Evolutionary conservation across 1,140 invertebrate genomes (phyloP).

Genomic region (Drosophila nigromelanica): DNA sequence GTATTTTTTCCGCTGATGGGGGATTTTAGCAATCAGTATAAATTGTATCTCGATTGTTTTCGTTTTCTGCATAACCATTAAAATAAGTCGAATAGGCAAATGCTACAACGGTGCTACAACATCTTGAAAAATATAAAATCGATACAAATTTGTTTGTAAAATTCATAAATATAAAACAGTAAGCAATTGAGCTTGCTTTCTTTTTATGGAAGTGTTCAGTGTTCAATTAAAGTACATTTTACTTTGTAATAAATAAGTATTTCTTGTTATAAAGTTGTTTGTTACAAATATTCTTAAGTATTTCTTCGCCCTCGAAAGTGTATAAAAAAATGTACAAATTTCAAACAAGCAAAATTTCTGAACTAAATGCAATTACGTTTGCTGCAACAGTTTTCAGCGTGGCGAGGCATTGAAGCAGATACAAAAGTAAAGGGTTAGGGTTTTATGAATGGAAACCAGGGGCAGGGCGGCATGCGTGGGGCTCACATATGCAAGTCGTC

Average conservation of each 20-base stretch:
- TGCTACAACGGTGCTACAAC: background rate
- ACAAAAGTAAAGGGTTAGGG: slow-evolving; percentile 4
- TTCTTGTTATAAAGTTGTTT: too few species aligned
- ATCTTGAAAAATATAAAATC: background rate
- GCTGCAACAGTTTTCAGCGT: slow-evolving; percentile 50
- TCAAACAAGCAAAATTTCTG: slow-evolving; percentile 63
- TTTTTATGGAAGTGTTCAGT: too few species aligned
- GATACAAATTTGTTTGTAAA: background rate
- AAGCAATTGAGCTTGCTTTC: too few species aligned
- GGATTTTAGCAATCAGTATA: too few species aligned
- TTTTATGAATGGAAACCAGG: background rate
- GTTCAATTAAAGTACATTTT: too few species aligned
- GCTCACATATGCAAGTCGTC: slow-evolving; percentile 43
- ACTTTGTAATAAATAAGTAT: too few species aligned
- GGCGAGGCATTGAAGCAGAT: background rate
- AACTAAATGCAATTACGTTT: slow-evolving; percentile 77
- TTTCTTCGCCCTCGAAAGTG: background rate
- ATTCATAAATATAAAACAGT: background rate
- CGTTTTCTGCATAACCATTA: background rate
- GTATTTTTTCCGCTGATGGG: too few species aligned
- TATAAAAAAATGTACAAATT: slow-evolving; percentile 43
- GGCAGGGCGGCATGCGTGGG: slow-evolving; percentile 6
- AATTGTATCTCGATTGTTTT: too few species aligned
- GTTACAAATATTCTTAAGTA: too few species aligned
- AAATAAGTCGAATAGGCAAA: background rate